A percentile compares a stretch with the other conserved stretches of the same genome.
Evolutionary conservation across 2,797 vertebrate species (phyloP).

Genomic region (Chrysocyon brachyurus): DNA sequence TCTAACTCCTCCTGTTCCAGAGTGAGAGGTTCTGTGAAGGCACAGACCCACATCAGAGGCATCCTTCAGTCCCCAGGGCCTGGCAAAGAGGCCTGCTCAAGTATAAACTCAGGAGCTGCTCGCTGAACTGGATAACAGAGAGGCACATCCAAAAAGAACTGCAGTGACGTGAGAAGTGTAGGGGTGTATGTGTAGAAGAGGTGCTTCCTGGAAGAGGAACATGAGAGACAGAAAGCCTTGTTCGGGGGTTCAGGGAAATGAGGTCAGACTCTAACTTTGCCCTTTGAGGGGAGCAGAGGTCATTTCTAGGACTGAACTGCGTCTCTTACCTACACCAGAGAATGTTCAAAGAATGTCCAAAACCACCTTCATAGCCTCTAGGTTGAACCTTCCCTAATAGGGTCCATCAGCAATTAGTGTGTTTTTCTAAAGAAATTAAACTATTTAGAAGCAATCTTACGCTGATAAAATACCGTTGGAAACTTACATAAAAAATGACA

Average conservation of each 20-base stretch:
- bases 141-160: not conserved
- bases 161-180: not conserved
- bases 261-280: not conserved
- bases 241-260: not conserved
- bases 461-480: not conserved
- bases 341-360: not conserved
- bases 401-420: not conserved
- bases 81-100: not conserved
- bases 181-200: not conserved
- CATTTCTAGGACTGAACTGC: constrained; percentile 1
- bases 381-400: not conserved
- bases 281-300: not conserved
- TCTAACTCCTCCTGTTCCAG: not conserved
- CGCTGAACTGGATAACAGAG: not conserved
- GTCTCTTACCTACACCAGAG: not conserved
- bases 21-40: not conserved
- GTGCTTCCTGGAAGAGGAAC: not conserved
- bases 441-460: constrained; percentile 48
- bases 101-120: not conserved
- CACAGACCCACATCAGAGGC: not conserved
- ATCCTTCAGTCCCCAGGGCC: not conserved
- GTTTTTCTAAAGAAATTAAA: constrained; percentile 30
- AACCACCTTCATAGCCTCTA: not conserved
- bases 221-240: not conserved
- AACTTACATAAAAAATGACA: not conserved